Evolutionary conservation across 2,797 vertebrate species (phyloP).

Genomic region (Linurgus olivaceus): DNA sequence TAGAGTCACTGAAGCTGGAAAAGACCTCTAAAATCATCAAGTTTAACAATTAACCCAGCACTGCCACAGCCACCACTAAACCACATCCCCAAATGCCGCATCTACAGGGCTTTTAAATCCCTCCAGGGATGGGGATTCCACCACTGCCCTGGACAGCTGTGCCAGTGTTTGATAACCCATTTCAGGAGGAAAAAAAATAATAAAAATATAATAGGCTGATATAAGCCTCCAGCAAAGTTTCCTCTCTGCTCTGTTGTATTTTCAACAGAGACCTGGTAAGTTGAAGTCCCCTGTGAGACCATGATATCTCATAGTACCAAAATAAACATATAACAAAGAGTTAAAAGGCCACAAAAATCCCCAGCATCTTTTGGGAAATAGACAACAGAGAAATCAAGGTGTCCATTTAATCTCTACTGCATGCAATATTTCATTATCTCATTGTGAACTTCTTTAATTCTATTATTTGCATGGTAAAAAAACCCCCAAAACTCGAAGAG

Average conservation of each 20-base stretch:
- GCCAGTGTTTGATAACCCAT: background rate
- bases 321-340: background rate
- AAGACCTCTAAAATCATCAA: background rate
- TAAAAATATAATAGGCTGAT: no score
- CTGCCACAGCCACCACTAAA: background rate
- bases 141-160: background rate
- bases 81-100: background rate
- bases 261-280: background rate
- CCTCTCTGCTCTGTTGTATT: background rate
- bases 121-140: background rate
- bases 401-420: background rate
- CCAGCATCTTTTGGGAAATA: background rate
- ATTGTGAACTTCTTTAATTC: background rate
- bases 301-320: background rate
- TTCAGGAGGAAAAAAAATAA: no score
- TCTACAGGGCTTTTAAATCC: background rate
- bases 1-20: background rate
- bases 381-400: background rate
- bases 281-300: fast-evolving
- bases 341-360: background rate
- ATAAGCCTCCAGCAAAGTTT: background rate
- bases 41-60: background rate
- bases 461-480: background rate
- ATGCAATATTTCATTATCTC: background rate
- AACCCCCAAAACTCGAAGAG: background rate